Conservation (phyloP, 2,888 invertebrate genomes). For the Dendrolimus pini region DNA sequence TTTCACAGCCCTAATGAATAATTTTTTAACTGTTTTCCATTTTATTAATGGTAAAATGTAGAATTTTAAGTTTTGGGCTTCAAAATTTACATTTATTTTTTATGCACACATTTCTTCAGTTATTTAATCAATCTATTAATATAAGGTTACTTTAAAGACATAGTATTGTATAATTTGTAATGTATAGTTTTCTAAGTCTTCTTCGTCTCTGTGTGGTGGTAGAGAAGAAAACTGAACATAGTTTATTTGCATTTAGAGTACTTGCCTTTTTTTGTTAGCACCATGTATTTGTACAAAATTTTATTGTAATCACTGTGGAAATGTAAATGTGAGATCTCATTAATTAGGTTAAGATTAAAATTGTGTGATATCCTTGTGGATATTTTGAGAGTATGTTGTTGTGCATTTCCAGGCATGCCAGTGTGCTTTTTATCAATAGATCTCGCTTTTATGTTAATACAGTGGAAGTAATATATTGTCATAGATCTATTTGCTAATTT, state of each 20-base stretch:
- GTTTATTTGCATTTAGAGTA: slow-evolving; percentile 26
- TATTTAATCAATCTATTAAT: slow-evolving; percentile 1
- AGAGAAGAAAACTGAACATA: too few relatives aligned
- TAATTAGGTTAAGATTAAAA: slow-evolving; percentile 32
- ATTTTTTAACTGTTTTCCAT: slow-evolving; percentile 5
- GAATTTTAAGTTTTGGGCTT: slow-evolving; percentile 2
- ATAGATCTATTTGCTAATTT: slow-evolving; percentile 9
- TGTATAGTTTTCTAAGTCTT: too few relatives aligned
- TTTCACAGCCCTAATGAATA: slow-evolving; percentile 45
- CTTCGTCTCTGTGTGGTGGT: too few relatives aligned
- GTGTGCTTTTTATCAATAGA: slow-evolving; percentile 35
- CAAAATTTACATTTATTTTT: slow-evolving; percentile 3
- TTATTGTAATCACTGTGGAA: slow-evolving; percentile 31
- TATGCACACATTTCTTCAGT: slow-evolving; percentile 1
- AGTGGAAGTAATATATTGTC: slow-evolving; percentile 28
- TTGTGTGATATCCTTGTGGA: slow-evolving; percentile 53
- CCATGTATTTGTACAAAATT: slow-evolving; percentile 7
- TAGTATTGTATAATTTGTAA: slow-evolving; percentile 5
- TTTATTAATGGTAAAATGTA: background rate
- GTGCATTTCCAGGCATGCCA: slow-evolving; percentile 20
- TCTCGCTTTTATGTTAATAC: slow-evolving; percentile 62
- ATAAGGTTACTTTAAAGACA: slow-evolving; percentile 7
- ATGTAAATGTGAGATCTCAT: slow-evolving; percentile 60
- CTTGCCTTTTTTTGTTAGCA: background rate
- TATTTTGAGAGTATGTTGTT: slow-evolving; percentile 35